These are phyloP conservation scores for Megaceryle alcyon DNA, from an alignment of 2,797 vertebrate species.

Conservation along the genomic window DNA sequence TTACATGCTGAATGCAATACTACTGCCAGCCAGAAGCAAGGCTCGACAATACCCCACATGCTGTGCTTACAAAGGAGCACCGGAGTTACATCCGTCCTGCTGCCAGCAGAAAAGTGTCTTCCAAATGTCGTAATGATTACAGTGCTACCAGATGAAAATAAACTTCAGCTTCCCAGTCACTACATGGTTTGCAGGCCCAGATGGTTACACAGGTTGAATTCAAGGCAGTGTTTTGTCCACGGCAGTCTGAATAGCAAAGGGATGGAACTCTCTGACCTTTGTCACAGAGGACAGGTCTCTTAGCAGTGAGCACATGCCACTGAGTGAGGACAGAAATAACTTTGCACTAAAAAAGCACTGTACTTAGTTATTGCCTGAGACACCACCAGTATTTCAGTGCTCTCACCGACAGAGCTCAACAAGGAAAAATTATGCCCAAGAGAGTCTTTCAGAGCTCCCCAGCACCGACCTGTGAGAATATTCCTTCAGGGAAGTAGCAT, in stretches of 20 bases:
- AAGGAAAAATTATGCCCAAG: not conserved
- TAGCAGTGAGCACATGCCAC: not conserved
- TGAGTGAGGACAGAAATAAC: not conserved
- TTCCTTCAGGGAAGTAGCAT: not conserved
- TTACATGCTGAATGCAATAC: slow-evolving; percentile 19
- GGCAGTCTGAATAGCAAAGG: accelerated
- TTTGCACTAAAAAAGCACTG: not conserved
- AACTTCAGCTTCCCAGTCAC: not conserved
- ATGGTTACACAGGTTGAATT: not conserved
- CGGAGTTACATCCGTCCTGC: not conserved
- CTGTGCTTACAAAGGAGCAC: slow-evolving; percentile 48
- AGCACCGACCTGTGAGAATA: not conserved
- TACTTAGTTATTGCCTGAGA: not conserved
- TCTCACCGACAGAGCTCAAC: not conserved
- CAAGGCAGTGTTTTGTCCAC: not conserved
- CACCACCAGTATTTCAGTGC: accelerated
- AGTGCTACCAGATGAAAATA: not conserved
- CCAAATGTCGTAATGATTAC: not conserved
- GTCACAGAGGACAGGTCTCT: not conserved
- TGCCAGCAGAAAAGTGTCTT: slow-evolving; percentile 15
- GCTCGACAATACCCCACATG: slow-evolving; percentile 36
- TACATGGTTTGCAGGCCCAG: not conserved
- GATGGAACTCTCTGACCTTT: not conserved
- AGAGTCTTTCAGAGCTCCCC: not conserved
- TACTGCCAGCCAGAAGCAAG: slow-evolving; percentile 16